Evolutionary conservation across 2,113 vertebrate genomes (phyloP).

Genomic region (Oxyruncus cristatus): DNA sequence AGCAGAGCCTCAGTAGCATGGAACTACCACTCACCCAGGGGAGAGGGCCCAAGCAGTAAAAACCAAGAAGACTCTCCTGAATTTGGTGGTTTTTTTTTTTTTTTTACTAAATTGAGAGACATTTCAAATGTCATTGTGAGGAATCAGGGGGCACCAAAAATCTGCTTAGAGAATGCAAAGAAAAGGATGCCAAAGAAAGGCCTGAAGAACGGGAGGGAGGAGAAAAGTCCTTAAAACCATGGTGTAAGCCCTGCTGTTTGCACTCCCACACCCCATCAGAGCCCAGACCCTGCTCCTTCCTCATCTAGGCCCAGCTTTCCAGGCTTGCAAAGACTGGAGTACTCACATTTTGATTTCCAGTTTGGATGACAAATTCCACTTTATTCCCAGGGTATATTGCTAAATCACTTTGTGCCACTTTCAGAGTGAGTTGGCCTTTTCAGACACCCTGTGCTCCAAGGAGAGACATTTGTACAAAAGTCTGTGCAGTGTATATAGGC

Average conservation of each 20-base stretch:
- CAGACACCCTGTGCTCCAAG: not conserved
- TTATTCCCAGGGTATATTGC: not conserved
- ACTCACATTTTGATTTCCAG: not conserved
- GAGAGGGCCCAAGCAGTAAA: not conserved
- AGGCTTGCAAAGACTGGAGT: not conserved
- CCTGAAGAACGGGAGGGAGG: not conserved
- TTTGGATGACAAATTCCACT: not conserved
- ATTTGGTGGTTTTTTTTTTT: too few relatives aligned
- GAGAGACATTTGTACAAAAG: not conserved
- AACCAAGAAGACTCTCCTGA: not conserved
- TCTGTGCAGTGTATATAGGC: not conserved
- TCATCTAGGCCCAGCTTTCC: not conserved
- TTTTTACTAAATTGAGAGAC: not conserved
- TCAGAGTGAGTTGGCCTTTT: constrained; percentile 32
- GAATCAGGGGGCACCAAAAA: not conserved
- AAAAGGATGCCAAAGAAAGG: not conserved
- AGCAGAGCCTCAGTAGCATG: not conserved
- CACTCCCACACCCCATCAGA: not conserved
- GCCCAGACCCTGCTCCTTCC: not conserved
- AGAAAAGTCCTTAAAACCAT: not conserved
- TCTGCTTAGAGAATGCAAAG: not conserved
- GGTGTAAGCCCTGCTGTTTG: not conserved
- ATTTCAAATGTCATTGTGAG: not conserved
- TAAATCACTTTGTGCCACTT: not conserved
- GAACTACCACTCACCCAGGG: not conserved